These are phyloP conservation scores for Rhabdophis nuchalis DNA, from an alignment of 2,797 vertebrate species.

Conservation along the genomic window DNA sequence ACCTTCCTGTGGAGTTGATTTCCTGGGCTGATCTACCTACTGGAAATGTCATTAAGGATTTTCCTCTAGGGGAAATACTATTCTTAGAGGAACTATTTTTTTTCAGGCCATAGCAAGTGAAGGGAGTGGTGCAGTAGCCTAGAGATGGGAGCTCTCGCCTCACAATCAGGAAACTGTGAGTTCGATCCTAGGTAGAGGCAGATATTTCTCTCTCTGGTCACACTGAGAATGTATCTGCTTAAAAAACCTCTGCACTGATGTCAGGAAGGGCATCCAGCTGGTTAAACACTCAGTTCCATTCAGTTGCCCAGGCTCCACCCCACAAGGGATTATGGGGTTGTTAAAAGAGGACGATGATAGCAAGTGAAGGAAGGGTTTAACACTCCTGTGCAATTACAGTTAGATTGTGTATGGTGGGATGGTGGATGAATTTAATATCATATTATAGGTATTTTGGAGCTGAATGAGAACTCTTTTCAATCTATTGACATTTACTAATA, in stretches of 20 bases:
- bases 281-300: too few species aligned
- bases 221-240: too few species aligned
- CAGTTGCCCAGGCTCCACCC: too few species aligned
- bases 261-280: too few species aligned
- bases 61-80: neutral
- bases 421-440: neutral
- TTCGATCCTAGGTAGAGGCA: too few species aligned
- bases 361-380: neutral
- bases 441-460: neutral
- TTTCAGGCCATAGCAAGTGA: neutral
- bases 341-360: too few species aligned
- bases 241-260: too few species aligned
- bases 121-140: too few species aligned
- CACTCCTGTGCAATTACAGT: neutral
- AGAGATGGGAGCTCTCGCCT: too few species aligned
- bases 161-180: too few species aligned
- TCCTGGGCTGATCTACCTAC: neutral
- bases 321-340: too few species aligned
- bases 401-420: neutral
- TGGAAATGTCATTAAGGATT: neutral
- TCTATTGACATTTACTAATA: neutral
- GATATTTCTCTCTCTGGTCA: too few species aligned
- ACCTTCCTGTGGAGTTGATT: neutral
- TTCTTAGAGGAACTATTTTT: neutral
- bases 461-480: neutral